Percentiles rank a stretch among this genome's conserved stretches.
Conservation (phyloP, 2,113 vertebrate genomes). For the Thalassoma bifasciatum region DNA sequence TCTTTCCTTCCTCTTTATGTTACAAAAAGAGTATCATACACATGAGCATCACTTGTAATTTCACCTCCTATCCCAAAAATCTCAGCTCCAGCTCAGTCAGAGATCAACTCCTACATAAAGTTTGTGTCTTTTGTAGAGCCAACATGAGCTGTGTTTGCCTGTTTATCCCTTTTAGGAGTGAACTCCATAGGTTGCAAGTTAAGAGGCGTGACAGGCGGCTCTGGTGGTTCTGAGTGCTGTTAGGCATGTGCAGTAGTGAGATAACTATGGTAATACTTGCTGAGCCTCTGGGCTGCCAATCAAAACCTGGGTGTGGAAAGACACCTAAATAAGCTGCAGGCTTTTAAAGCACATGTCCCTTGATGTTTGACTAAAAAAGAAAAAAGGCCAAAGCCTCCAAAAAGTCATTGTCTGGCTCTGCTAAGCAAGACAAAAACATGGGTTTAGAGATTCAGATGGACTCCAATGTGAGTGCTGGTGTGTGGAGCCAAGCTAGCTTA, state of each 20-base stretch:
- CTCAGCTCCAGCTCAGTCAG: background rate
- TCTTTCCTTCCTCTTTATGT: background rate
- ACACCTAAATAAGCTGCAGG: slow-evolving; percentile 61
- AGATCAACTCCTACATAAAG: slow-evolving; percentile 33
- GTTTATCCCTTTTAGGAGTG: slow-evolving; percentile 57
- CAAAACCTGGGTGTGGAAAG: slow-evolving; percentile 69
- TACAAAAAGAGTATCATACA: background rate
- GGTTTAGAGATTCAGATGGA: slow-evolving; percentile 63
- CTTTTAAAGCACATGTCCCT: slow-evolving; percentile 65
- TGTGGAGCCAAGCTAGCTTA: slow-evolving; percentile 65
- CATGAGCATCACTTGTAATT: background rate
- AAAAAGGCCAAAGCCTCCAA: slow-evolving; percentile 35
- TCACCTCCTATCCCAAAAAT: background rate
- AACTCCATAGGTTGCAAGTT: slow-evolving; percentile 66
- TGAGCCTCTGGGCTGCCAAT: slow-evolving; percentile 73
- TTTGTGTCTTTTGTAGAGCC: slow-evolving; percentile 31
- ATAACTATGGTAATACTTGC: slow-evolving; percentile 74
- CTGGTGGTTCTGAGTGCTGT: slow-evolving; percentile 68
- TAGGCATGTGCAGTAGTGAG: slow-evolving; percentile 67
- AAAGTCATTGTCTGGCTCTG: slow-evolving; percentile 63
- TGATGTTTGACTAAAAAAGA: slow-evolving; percentile 52
- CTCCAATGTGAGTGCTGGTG: slow-evolving; percentile 38
- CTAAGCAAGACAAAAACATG: slow-evolving; percentile 69
- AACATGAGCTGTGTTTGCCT: slow-evolving; percentile 22
- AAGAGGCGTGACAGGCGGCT: slow-evolving; percentile 64